phyloP scores from a whole-genome alignment of 2,797 vertebrate genomes.

The Typhlichthys eigenmanni region DNA sequence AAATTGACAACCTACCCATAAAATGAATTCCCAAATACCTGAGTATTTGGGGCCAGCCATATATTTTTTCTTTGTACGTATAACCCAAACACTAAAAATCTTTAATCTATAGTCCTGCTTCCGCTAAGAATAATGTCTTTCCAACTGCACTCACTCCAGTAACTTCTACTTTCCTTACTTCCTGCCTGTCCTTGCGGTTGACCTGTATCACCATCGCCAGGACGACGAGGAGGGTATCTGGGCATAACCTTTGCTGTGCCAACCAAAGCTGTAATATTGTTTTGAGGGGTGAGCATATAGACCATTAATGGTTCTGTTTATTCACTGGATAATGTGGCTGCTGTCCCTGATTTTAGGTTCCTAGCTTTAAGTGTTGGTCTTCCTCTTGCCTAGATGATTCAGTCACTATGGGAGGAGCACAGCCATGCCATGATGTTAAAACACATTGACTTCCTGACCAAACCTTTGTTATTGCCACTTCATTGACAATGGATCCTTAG shows the following conservation, averaged over 20 bases:
- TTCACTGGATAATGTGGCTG: neutral
- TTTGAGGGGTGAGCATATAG: conserved; percentile 88
- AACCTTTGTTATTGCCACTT: conserved; percentile 84
- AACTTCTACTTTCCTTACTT: conserved; percentile 65
- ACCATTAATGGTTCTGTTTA: conserved; percentile 1
- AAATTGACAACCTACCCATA: too few relatives aligned
- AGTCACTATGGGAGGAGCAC: conserved; percentile 92
- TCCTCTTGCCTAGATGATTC: conserved; percentile 82
- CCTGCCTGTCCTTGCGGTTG: conserved; percentile 62
- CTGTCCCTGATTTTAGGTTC: neutral
- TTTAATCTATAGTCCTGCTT: neutral
- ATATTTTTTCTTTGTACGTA: too few relatives aligned
- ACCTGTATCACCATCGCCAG: conserved; percentile 75
- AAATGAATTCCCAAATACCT: too few relatives aligned
- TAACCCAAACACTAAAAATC: too few relatives aligned
- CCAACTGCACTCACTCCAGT: conserved; percentile 24
- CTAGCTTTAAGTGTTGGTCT: neutral
- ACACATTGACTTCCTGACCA: conserved; percentile 91
- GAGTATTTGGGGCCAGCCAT: too few relatives aligned
- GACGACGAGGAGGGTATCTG: conserved; percentile 99
- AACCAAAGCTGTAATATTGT: conserved; percentile 95
- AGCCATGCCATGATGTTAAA: conserved; percentile 90
- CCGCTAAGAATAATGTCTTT: conserved; percentile 13
- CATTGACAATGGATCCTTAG: conserved; percentile 52
- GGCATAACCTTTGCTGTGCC: conserved; percentile 88